phyloP scores from a whole-genome alignment of 2,888 invertebrate genomes.

The Agrochola circellaris region DNA sequence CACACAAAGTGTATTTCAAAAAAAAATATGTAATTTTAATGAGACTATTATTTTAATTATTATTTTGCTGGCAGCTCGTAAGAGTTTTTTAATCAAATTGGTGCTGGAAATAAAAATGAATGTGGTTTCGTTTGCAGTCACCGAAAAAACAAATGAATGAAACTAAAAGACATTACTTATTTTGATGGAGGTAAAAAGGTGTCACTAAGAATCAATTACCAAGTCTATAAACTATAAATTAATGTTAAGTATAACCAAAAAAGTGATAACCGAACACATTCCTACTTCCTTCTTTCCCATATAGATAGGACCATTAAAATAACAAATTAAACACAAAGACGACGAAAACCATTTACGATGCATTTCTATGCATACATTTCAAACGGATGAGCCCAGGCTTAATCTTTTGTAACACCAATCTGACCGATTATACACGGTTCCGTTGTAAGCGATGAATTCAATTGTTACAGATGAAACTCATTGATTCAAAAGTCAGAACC shows the following conservation, averaged over 20 bases:
- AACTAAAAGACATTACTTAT: not conserved
- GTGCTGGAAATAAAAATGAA: not conserved
- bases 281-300: conserved; percentile 33
- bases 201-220: not conserved
- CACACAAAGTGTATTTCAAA: conserved; percentile 55
- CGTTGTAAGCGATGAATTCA: conserved; percentile 82
- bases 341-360: conserved; percentile 51
- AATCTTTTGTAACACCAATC: conserved; percentile 81
- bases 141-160: not conserved
- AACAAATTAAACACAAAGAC: conserved; percentile 49
- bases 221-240: not conserved
- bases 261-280: conserved; percentile 9
- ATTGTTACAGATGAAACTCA: conserved; percentile 86
- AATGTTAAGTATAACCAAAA: conserved; percentile 5
- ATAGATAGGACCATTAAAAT: conserved; percentile 35
- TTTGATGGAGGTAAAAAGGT: not conserved
- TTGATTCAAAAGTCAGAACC: conserved; percentile 84
- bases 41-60: conserved; percentile 57
- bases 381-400: conserved; percentile 68
- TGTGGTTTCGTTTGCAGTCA: not conserved
- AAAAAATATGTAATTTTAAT: conserved; percentile 61
- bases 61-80: conserved; percentile 25
- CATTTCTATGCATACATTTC: conserved; percentile 67
- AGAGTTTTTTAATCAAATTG: conserved; percentile 10
- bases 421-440: conserved; percentile 87